These are phyloP conservation scores for Mus minutoides DNA, from an alignment of 2,797 vertebrate species.

Conservation along the genomic window DNA sequence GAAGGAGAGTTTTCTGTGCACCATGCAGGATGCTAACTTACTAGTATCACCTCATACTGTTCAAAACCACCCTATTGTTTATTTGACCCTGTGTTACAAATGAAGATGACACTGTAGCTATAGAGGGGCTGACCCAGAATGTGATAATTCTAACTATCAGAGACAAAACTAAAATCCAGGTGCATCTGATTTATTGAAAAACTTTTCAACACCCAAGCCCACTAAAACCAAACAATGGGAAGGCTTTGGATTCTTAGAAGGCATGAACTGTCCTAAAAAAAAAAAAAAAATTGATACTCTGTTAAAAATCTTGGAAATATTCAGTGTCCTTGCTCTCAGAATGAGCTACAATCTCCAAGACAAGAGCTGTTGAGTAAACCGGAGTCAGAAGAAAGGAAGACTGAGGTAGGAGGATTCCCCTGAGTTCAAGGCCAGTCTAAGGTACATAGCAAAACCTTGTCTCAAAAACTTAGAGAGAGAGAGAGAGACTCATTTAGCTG, in stretches of 20 bases:
- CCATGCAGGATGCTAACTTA: not conserved
- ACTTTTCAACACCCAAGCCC: constrained; percentile 45
- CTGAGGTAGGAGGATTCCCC: not conserved
- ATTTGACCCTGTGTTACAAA: constrained; percentile 43
- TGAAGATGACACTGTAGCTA: not conserved
- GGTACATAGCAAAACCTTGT: not conserved
- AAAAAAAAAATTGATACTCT: not conserved
- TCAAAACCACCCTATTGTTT: constrained; percentile 11
- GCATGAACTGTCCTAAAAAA: not conserved
- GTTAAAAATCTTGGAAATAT: constrained; percentile 32
- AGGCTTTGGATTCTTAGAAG: constrained; percentile 30
- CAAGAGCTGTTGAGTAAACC: not conserved
- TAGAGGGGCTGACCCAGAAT: not conserved
- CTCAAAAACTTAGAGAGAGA: not conserved
- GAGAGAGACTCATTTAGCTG: not conserved
- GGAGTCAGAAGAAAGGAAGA: not conserved
- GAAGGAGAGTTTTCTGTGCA: not conserved
- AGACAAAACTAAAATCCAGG: not conserved
- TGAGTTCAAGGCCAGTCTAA: not conserved
- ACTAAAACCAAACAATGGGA: not conserved
- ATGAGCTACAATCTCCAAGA: not conserved
- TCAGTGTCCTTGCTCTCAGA: not conserved
- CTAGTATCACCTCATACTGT: not conserved
- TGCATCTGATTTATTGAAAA: not conserved
- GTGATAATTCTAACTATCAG: not conserved